These are phyloP conservation scores for Heliconius hortense DNA, from an alignment of 2,888 invertebrate species.

Conservation along the genomic window DNA sequence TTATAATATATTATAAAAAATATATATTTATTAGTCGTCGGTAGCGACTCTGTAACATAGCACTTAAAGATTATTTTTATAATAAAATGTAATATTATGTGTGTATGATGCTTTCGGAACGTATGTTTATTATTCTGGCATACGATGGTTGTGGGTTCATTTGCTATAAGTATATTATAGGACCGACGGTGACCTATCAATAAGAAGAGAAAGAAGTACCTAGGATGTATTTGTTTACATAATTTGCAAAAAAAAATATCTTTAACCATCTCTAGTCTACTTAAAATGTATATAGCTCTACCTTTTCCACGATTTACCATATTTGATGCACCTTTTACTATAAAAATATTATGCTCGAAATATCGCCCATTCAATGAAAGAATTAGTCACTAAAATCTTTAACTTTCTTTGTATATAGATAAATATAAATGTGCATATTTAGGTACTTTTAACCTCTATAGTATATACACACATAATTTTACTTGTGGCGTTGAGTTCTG, in stretches of 20 bases:
- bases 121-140: neutral
- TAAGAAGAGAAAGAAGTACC: too few relatives aligned
- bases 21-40: conserved; percentile 5
- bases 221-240: too few relatives aligned
- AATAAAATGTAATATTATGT: neutral
- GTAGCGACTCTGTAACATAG: neutral
- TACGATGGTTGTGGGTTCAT: neutral
- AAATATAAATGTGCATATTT: too few relatives aligned
- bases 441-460: too few relatives aligned
- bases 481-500: neutral
- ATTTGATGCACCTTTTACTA: conserved; percentile 2
- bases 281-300: neutral
- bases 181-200: too few relatives aligned
- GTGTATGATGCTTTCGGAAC: neutral
- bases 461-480: too few relatives aligned
- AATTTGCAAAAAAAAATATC: neutral
- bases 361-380: neutral
- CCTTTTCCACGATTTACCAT: neutral
- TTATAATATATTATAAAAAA: neutral
- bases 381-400: neutral
- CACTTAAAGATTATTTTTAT: conserved; percentile 20
- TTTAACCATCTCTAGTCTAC: neutral
- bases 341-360: neutral
- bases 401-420: too few relatives aligned
- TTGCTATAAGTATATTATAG: neutral